Conservation (phyloP, 1,140 invertebrate genomes). For the Epicauta chinensis region DNA sequence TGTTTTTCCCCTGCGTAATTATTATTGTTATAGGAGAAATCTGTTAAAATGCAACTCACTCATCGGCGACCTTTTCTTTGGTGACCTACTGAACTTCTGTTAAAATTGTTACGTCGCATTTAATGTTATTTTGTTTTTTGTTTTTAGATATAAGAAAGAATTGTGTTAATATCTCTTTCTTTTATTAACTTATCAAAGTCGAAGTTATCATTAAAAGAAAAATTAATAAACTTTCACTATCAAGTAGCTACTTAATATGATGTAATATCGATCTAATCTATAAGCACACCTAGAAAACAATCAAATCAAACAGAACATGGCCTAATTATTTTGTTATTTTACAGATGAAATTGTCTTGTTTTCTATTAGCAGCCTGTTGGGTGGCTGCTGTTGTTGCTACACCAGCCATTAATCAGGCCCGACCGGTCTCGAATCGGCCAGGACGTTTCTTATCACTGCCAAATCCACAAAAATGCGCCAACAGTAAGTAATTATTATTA, state of each 20-base stretch:
- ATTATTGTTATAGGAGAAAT: neutral
- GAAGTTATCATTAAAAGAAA: slow-evolving; percentile 1
- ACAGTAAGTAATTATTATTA: slow-evolving; percentile 57
- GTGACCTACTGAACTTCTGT: slow-evolving; percentile 12
- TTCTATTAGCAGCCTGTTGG: slow-evolving; percentile 25
- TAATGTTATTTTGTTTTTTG: slow-evolving; percentile 2
- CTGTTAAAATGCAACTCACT: slow-evolving; percentile 14
- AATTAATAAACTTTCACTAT: slow-evolving; percentile 10
- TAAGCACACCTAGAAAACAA: neutral
- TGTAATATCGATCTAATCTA: neutral
- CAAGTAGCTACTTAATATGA: neutral
- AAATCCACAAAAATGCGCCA: slow-evolving; percentile 70
- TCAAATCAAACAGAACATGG: neutral
- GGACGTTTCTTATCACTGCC: slow-evolving; percentile 76
- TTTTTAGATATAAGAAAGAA: neutral
- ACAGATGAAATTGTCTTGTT: slow-evolving; percentile 34
- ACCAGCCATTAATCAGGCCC: slow-evolving; percentile 30
- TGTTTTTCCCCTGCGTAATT: no score
- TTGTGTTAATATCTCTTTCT: neutral
- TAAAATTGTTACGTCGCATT: slow-evolving; percentile 6
- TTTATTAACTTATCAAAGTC: slow-evolving; percentile 1
- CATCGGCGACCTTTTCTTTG: slow-evolving; percentile 10
- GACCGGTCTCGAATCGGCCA: slow-evolving; percentile 37
- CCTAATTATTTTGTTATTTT: slow-evolving; percentile 23
- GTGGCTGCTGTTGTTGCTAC: slow-evolving; percentile 23